These are phyloP conservation scores for Equus quagga DNA, from an alignment of 2,113 vertebrate species.

Conservation along the genomic window DNA sequence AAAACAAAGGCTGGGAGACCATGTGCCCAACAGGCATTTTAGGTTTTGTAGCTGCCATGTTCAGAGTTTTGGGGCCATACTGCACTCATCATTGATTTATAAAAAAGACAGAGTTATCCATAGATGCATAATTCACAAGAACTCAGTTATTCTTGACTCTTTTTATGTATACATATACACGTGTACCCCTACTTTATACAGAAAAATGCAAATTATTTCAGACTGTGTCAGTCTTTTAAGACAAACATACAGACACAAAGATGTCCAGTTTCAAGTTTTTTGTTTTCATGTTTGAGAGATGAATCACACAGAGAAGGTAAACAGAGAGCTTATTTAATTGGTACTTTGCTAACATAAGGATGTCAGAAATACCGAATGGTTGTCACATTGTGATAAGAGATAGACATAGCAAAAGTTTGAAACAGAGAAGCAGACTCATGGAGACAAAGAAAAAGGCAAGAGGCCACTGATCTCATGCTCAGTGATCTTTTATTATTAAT, in stretches of 20 bases:
- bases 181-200: accelerated
- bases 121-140: not conserved
- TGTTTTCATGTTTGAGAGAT: not conserved
- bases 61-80: not conserved
- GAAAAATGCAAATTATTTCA: not conserved
- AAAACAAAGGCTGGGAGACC: not conserved
- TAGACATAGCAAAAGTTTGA: not conserved
- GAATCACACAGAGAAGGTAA: not conserved
- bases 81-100: not conserved
- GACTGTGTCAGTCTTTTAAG: not conserved
- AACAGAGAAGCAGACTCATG: not conserved
- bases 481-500: too few relatives aligned
- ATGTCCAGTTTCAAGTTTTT: not conserved
- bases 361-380: not conserved
- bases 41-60: not conserved
- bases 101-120: not conserved
- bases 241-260: not conserved
- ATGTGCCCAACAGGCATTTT: not conserved
- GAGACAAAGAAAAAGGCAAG: too few relatives aligned
- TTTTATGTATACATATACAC: not conserved
- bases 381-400: not conserved
- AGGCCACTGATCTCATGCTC: too few relatives aligned
- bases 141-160: not conserved
- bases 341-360: not conserved
- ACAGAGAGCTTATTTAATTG: not conserved